Percentiles rank a stretch among this genome's conserved stretches.
Evolutionary conservation across 2,113 vertebrate genomes (phyloP).

Genomic region (Nothoprocta perdicaria): DNA sequence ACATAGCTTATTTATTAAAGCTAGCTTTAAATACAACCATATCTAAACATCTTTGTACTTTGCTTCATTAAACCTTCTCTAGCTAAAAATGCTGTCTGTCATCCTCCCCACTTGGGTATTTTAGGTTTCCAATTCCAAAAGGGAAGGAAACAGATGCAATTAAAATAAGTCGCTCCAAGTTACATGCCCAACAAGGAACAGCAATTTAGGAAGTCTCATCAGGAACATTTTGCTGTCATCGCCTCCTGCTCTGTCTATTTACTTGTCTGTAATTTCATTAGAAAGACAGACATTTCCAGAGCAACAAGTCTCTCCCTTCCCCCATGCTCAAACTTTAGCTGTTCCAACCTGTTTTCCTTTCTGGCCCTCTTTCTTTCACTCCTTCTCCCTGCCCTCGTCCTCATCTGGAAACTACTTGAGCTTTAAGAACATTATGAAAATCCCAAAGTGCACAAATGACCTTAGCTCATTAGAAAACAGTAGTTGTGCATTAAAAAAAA

Average conservation of each 20-base stretch:
- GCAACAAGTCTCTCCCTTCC: neutral
- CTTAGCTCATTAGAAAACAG: neutral
- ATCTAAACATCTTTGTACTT: neutral
- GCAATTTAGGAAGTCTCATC: neutral
- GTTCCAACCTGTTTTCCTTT: neutral
- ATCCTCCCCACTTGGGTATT: neutral
- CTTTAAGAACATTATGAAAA: neutral
- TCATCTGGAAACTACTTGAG: neutral
- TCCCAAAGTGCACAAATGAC: neutral
- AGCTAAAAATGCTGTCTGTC: neutral
- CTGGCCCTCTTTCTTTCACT: neutral
- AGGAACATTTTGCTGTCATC: neutral
- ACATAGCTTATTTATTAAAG: neutral
- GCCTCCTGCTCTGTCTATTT: neutral
- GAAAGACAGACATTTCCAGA: neutral
- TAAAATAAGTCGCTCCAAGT: neutral
- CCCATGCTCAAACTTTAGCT: neutral
- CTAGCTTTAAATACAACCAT: neutral
- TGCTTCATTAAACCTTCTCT: neutral
- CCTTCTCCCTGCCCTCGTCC: neutral
- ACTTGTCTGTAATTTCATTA: neutral
- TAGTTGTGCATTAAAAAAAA: neutral
- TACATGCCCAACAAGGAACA: neutral
- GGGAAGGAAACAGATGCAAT: neutral
- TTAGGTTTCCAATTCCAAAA: neutral